Percentiles rank a stretch among this genome's conserved stretches.
These are phyloP conservation scores for Eupithecia exiguata DNA, from an alignment of 2,888 invertebrate species.

Conservation along the genomic window DNA sequence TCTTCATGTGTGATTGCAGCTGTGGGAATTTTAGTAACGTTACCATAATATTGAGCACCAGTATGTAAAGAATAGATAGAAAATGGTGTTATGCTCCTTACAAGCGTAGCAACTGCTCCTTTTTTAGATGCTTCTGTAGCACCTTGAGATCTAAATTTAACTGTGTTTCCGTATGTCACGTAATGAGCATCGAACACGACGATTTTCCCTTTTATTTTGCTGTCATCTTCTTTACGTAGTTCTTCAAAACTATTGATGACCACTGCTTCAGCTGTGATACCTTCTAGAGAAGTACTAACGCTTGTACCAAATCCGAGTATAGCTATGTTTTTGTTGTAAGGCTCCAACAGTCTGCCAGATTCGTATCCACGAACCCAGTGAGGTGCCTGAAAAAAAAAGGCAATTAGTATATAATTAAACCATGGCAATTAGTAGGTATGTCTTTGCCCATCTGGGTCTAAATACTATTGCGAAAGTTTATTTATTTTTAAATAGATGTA, in stretches of 20 bases:
- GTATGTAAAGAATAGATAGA: constrained; percentile 90
- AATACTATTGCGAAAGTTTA: no score
- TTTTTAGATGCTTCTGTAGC: constrained; percentile 87
- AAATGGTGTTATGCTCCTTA: constrained; percentile 89
- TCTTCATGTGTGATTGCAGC: constrained; percentile 91
- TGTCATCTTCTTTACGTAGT: constrained; percentile 75
- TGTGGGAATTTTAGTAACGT: constrained; percentile 86
- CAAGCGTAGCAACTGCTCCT: constrained; percentile 89
- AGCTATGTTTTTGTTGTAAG: constrained; percentile 83
- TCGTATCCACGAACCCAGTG: constrained; percentile 85
- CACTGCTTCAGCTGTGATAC: constrained; percentile 88
- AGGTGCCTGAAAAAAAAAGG: constrained; percentile 59
- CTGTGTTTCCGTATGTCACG: constrained; percentile 86
- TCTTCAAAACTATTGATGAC: constrained; percentile 88
- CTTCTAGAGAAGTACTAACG: constrained; percentile 86
- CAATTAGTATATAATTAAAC: neutral
- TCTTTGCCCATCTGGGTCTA: no score
- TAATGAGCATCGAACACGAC: constrained; percentile 89
- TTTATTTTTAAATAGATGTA: no score
- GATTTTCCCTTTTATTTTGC: constrained; percentile 87
- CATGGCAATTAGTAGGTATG: no score
- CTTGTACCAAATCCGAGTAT: constrained; percentile 88
- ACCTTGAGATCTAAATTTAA: constrained; percentile 85
- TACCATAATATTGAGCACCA: constrained; percentile 86
- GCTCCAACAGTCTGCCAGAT: constrained; percentile 84